Evolutionary conservation across 2,797 vertebrate genomes (phyloP).

Genomic region (Gallinago stenura): DNA sequence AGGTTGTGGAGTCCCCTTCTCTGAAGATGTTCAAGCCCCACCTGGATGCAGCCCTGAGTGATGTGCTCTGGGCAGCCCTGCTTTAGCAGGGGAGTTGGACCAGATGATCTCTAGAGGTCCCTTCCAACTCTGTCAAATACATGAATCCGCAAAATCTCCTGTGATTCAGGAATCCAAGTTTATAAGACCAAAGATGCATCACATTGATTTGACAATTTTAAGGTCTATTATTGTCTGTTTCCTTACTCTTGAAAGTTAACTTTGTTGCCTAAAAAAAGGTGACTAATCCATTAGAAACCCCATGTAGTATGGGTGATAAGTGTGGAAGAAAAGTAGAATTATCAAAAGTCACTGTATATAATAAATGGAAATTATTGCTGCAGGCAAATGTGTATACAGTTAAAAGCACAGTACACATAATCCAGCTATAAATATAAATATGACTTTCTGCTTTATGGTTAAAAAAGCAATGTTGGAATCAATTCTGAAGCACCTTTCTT

Average conservation of each 20-base stretch:
- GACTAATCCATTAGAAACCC: conserved; percentile 53
- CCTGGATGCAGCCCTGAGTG: no score
- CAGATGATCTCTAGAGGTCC: no score
- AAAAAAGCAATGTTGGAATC: conserved; percentile 61
- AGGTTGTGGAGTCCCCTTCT: no score
- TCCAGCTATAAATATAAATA: conserved; percentile 70
- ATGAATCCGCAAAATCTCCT: not conserved
- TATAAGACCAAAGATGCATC: not conserved
- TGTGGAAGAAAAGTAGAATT: conserved; percentile 39
- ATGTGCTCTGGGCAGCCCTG: no score
- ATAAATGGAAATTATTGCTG: conserved; percentile 67
- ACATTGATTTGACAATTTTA: not conserved
- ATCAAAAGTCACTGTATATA: conserved; percentile 48
- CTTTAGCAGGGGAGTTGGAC: no score
- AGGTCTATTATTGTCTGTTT: not conserved
- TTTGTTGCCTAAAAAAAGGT: conserved; percentile 55
- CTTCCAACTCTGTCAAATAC: no score
- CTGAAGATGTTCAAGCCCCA: no score
- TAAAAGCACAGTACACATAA: conserved; percentile 53
- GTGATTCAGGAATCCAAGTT: not conserved
- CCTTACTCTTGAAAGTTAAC: conserved; percentile 34
- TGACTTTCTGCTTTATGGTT: conserved; percentile 63
- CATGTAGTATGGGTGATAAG: not conserved
- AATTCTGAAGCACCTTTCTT: conserved; percentile 64
- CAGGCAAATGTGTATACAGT: conserved; percentile 11